phyloP scores from a whole-genome alignment of 2,113 vertebrate genomes.

The Dascyllus trimaculatus region DNA sequence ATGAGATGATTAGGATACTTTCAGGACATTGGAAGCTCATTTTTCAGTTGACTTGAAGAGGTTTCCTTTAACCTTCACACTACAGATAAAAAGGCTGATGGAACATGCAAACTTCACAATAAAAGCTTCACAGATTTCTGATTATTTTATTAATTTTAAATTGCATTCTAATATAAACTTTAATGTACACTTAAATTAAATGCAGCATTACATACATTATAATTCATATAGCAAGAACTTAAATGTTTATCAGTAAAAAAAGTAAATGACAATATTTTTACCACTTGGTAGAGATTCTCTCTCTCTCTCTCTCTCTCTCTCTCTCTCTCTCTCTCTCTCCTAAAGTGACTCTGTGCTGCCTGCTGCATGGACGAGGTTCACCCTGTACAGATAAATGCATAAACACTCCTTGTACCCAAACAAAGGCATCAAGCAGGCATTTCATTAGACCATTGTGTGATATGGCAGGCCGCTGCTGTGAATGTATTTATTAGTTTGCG shows the following conservation, averaged over 20 bases:
- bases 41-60: neutral
- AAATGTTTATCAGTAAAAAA: neutral
- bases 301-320: too few species aligned
- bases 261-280: neutral
- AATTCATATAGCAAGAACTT: neutral
- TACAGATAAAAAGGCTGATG: neutral
- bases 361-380: constrained; percentile 60
- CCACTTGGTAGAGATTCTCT: constrained; percentile 18
- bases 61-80: neutral
- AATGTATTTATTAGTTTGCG: constrained; percentile 87
- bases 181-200: neutral
- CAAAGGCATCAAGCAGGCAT: constrained; percentile 85
- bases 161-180: neutral
- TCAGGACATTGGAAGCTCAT: neutral
- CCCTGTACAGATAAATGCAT: constrained; percentile 81
- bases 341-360: constrained; percentile 30
- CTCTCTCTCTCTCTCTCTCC: neutral
- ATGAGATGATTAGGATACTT: neutral
- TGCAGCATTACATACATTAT: too few species aligned
- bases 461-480: constrained; percentile 84
- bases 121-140: neutral
- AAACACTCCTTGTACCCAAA: constrained; percentile 84
- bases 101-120: neutral
- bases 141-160: fast-evolving
- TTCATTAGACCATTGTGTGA: constrained; percentile 85